Evolutionary conservation across 2,797 vertebrate genomes (phyloP), one percentile per base, ranked within the genome.

Genomic region (Lateolabrax maculatus): DNA sequence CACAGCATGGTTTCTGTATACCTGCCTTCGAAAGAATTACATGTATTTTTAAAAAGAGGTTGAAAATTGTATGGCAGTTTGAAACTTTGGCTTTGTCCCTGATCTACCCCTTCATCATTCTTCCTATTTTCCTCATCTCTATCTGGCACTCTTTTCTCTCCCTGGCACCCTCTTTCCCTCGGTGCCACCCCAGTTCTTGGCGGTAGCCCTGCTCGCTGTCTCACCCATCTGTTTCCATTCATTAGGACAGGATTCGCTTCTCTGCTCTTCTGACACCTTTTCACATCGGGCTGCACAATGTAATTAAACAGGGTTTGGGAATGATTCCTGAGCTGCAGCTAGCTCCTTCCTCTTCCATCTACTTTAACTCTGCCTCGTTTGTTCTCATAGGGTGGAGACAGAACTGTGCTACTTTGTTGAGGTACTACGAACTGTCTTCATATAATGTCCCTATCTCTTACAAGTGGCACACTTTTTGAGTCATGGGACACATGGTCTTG

Each of bases 211-310:
- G 80, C 85, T 91, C 67, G 15, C 88, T 53, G 90, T 89, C 90
- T 91, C 80, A 79, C 86, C 95, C 93, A 94, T 95, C 95, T 95
- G 95, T 94, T 96, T 95, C 93, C 94, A 94, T 95, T 95, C 93
- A 95, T 96, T 95, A 95, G 92, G 89, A 92, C 91, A 92, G 87
- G 93, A 93, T 94, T 90, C 81, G 84, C 91, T 91, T 91, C 92
- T 91, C 85, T 91, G 92, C 92, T 92, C 88, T 87, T 93, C 92
- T 93, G 93, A 95, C 92, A 94, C 90, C 89, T 93, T 95, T 94
- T 94, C 93, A 94, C 91, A 83, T 94, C 34, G 86, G 57, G 84
- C 91, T 93, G 94, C 94, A 93, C 93, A 93, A 86, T 92, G 85
- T 94, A 95, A 95, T 95, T 95, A 95, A 94, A 91, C 84, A 89